phyloP scores from a whole-genome alignment of 2,888 invertebrate species.

The Phyllotreta cruciferae region DNA sequence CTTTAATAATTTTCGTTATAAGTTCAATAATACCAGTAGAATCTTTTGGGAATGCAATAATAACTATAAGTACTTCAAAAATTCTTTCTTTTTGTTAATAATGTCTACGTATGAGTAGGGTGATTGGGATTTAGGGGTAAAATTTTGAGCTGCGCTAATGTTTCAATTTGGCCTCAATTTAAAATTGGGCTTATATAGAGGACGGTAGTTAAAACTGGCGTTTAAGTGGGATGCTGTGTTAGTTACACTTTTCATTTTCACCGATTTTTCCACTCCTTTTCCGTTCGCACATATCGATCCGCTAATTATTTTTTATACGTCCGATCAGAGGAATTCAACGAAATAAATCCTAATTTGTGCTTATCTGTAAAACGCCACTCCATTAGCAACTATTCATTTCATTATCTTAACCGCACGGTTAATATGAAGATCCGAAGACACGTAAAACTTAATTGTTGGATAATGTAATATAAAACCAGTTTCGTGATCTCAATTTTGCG shows the following conservation, averaged over 20 bases:
- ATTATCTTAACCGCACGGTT: conserved; percentile 31
- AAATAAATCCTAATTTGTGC: no score
- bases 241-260: conserved; percentile 47
- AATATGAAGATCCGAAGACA: conserved; percentile 42
- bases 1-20: no score
- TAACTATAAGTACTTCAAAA: neutral
- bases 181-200: conserved; percentile 52
- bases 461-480: conserved; percentile 49
- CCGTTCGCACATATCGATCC: conserved; percentile 13
- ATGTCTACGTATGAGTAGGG: neutral
- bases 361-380: no score
- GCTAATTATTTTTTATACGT: no score
- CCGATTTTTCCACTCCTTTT: conserved; percentile 39
- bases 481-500: conserved; percentile 44
- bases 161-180: conserved; percentile 46
- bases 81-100: neutral
- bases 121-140: neutral
- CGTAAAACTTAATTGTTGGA: conserved; percentile 48
- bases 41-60: neutral
- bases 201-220: conserved; percentile 45
- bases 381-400: conserved; percentile 1
- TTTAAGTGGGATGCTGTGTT: conserved; percentile 49
- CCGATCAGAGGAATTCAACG: no score
- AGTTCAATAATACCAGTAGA: neutral
- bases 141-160: conserved; percentile 27